A percentile compares a stretch with the other conserved stretches of the same genome.
Evolutionary conservation across 2,888 invertebrate genomes (phyloP).

Genomic region (Cabera pusaria): DNA sequence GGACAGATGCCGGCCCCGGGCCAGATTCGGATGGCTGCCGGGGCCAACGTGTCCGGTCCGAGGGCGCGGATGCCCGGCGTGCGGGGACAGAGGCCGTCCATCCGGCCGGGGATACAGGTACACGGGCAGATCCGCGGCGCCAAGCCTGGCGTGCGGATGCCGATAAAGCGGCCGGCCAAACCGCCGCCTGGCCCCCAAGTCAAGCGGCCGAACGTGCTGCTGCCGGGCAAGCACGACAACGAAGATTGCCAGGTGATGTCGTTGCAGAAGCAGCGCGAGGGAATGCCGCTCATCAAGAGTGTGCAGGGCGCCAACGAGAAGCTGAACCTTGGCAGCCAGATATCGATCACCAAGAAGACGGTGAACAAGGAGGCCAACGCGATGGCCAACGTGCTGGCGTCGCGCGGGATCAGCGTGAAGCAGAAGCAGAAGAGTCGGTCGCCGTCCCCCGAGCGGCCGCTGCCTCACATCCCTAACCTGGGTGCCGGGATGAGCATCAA

Average conservation of each 20-base stretch:
- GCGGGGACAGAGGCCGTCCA: constrained; percentile 58
- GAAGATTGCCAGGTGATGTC: constrained; percentile 90
- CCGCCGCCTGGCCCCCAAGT: constrained; percentile 49
- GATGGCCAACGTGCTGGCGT: constrained; percentile 90
- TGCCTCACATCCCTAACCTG: constrained; percentile 74
- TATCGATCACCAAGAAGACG: constrained; percentile 86
- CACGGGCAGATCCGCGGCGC: constrained; percentile 66
- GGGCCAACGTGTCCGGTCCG: constrained; percentile 53
- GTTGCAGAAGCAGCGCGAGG: constrained; percentile 88
- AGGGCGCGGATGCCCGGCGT: constrained; percentile 63
- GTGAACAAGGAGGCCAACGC: constrained; percentile 88
- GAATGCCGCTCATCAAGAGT: constrained; percentile 88
- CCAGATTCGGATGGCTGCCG: constrained; percentile 66
- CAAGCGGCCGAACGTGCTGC: constrained; percentile 84
- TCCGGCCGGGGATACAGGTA: constrained; percentile 69
- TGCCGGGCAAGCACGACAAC: constrained; percentile 88
- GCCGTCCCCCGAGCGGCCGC: constrained; percentile 68
- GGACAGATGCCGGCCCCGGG: constrained; percentile 61
- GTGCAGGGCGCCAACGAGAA: constrained; percentile 86
- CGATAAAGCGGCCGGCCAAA: constrained; percentile 63
- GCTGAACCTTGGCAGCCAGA: constrained; percentile 88
- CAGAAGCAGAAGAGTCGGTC: constrained; percentile 83
- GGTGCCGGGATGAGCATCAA: constrained; percentile 80
- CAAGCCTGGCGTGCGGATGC: constrained; percentile 63
- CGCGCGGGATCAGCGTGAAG: constrained; percentile 90